phyloP scores from a whole-genome alignment of 1,140 invertebrate species.

The Megalopta genalis region DNA sequence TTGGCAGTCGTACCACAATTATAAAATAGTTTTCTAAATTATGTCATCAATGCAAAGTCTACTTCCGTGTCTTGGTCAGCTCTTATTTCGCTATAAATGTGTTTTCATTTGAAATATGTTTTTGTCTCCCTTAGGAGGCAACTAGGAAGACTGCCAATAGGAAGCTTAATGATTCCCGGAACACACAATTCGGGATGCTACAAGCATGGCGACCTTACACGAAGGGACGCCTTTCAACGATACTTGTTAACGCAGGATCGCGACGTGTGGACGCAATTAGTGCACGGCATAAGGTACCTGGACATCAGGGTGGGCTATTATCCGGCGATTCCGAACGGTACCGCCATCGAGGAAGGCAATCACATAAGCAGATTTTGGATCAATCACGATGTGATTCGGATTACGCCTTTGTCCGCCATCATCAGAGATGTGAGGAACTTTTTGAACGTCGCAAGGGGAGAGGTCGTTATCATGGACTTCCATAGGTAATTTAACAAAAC shows the following conservation, averaged over 20 bases:
- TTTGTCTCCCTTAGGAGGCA: conserved; percentile 70
- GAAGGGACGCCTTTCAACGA: conserved; percentile 75
- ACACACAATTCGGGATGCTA: conserved; percentile 87
- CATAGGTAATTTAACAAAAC: conserved; percentile 74
- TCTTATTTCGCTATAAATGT: too few species aligned
- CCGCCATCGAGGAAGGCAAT: conserved; percentile 56
- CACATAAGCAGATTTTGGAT: conserved; percentile 84
- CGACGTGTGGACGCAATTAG: conserved; percentile 88
- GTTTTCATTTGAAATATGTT: too few species aligned
- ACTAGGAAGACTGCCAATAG: conserved; percentile 81
- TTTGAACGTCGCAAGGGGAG: conserved; percentile 82
- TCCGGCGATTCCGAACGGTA: conserved; percentile 65
- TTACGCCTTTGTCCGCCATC: conserved; percentile 83
- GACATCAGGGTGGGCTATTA: conserved; percentile 87
- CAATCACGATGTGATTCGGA: conserved; percentile 85
- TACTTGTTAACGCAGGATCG: conserved; percentile 86
- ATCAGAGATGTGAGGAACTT: conserved; percentile 84
- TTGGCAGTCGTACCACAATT: too few species aligned
- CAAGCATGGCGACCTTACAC: conserved; percentile 74
- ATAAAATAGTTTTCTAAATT: too few species aligned
- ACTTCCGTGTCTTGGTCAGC: too few species aligned
- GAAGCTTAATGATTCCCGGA: conserved; percentile 84
- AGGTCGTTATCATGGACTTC: conserved; percentile 87
- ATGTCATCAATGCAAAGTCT: too few species aligned
- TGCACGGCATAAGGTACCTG: conserved; percentile 90